A percentile compares a stretch with the other conserved stretches of the same genome.
Conservation (phyloP, 1,140 invertebrate species). For the Battus philenor region DNA sequence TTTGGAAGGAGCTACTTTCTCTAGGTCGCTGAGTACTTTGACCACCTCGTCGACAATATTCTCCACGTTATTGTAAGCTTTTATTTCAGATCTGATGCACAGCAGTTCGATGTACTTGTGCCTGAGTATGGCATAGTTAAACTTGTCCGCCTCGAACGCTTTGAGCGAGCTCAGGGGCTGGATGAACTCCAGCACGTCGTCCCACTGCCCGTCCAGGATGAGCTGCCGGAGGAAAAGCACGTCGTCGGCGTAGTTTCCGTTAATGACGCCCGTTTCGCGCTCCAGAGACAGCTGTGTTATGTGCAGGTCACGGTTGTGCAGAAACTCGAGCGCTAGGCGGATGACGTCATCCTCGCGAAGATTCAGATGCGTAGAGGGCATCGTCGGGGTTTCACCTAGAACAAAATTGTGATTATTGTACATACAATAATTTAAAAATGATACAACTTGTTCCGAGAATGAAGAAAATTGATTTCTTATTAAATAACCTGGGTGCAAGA, state of each 20-base stretch:
- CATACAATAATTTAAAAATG: no score
- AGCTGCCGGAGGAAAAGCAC: constrained; percentile 94
- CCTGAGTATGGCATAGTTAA: constrained; percentile 90
- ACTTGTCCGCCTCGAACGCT: constrained; percentile 87
- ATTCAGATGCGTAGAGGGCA: constrained; percentile 88
- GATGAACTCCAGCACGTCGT: constrained; percentile 97
- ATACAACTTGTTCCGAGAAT: no score
- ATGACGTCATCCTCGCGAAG: constrained; percentile 95
- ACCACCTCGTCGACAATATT: constrained; percentile 96
- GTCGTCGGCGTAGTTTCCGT: constrained; percentile 93
- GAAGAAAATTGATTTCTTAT: no score
- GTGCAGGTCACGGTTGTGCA: constrained; percentile 92
- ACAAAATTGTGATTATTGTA: not conserved
- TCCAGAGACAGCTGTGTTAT: constrained; percentile 95
- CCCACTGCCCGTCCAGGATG: constrained; percentile 98
- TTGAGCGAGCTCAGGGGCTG: constrained; percentile 92
- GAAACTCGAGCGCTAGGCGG: constrained; percentile 92
- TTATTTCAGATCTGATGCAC: constrained; percentile 93
- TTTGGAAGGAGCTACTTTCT: constrained; percentile 91
- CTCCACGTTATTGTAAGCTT: constrained; percentile 85
- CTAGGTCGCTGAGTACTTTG: constrained; percentile 91
- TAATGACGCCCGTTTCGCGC: constrained; percentile 96
- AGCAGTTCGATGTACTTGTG: constrained; percentile 97
- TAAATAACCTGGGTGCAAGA: no score
- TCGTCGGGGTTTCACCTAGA: constrained; percentile 31